A percentile compares a stretch with the other conserved stretches of the same genome.
phyloP scores from a whole-genome alignment of 2,888 invertebrate species.

The Ormyrus labotus region DNA sequence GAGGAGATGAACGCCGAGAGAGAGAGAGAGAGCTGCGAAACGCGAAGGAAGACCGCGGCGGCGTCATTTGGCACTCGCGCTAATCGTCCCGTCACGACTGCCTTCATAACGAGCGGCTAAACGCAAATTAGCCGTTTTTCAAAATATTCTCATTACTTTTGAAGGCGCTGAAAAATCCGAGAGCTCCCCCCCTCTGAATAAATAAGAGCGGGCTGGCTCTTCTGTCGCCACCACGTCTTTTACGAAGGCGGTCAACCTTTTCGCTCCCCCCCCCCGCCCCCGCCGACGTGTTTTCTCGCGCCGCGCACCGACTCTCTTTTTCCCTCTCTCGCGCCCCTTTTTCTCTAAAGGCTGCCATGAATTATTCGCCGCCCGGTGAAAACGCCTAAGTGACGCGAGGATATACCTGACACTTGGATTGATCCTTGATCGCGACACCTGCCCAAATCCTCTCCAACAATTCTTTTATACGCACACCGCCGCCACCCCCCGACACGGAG shows the following conservation, averaged over 20 bases:
- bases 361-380: conserved; percentile 72
- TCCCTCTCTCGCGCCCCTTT: conserved; percentile 48
- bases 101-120: conserved; percentile 20
- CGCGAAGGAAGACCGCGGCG: conserved; percentile 34
- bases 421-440: conserved; percentile 69
- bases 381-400: conserved; percentile 74
- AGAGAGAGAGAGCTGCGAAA: conserved; percentile 10
- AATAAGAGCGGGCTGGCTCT: conserved; percentile 59
- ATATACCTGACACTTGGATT: conserved; percentile 73
- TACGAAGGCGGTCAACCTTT: conserved; percentile 67
- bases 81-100: conserved; percentile 41
- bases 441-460: conserved; percentile 4
- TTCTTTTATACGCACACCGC: conserved; percentile 2
- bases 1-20: conserved; percentile 33
- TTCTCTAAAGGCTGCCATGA: conserved; percentile 64
- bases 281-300: conserved; percentile 15
- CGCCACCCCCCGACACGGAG: neutral
- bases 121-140: conserved; percentile 38
- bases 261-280: conserved; percentile 16
- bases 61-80: conserved; percentile 44
- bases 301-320: conserved; percentile 42
- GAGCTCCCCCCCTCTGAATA: conserved; percentile 63
- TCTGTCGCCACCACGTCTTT: conserved; percentile 68
- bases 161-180: conserved; percentile 36
- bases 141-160: conserved; percentile 51